Conservation (phyloP, 2,888 invertebrate species). For the Actias luna region DNA sequence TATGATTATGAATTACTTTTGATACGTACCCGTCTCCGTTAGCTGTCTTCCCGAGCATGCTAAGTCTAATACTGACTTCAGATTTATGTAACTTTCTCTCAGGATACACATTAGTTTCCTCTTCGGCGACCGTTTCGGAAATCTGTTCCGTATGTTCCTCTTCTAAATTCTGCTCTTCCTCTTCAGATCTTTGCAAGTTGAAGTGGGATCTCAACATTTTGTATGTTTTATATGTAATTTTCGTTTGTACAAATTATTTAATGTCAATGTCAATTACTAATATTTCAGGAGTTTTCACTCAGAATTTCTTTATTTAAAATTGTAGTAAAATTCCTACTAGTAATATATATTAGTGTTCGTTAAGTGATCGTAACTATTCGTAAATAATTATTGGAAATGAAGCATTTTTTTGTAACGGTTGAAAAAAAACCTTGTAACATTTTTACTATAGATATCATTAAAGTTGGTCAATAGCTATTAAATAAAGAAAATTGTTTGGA, state of each 20-base stretch:
- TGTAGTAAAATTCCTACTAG: no score
- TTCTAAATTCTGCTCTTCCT: constrained; percentile 22
- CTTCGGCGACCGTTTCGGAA: constrained; percentile 23
- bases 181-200: constrained; percentile 28
- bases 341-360: no score
- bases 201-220: constrained; percentile 65
- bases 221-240: not conserved
- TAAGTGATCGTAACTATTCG: no score
- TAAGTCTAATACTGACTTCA: constrained; percentile 61
- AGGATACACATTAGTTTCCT: constrained; percentile 28
- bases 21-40: constrained; percentile 66
- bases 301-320: not conserved
- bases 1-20: not conserved
- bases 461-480: no score
- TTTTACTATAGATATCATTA: no score
- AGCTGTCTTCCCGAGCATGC: constrained; percentile 70
- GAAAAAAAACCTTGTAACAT: no score
- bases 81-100: constrained; percentile 45
- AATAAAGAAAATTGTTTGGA: no score
- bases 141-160: constrained; percentile 20
- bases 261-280: not conserved
- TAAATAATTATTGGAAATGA: no score
- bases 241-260: not conserved
- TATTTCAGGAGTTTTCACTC: not conserved
- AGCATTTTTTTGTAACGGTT: no score